Conservation (phyloP, 2,797 vertebrate species). For the Morus bassanus region DNA sequence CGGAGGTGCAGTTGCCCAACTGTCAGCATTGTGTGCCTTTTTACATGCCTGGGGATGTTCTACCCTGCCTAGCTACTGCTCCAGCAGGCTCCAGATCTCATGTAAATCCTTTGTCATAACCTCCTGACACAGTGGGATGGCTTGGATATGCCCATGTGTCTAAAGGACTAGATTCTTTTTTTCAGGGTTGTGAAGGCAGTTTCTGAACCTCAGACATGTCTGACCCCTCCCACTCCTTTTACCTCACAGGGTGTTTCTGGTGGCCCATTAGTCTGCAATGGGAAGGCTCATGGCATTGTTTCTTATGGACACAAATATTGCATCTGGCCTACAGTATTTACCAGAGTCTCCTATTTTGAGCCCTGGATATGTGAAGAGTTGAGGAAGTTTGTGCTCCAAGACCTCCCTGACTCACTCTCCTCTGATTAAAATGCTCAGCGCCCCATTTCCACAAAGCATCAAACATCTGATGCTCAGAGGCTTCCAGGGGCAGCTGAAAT, state of each 20-base stretch:
- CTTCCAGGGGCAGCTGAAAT: background rate
- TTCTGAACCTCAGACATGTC: background rate
- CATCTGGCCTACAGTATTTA: background rate
- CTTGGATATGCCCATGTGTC: background rate
- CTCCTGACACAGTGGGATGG: background rate
- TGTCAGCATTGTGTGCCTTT: background rate
- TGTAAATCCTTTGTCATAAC: background rate
- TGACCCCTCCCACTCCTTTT: background rate
- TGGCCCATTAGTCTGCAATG: background rate
- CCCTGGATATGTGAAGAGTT: background rate
- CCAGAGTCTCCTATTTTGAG: background rate
- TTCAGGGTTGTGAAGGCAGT: background rate
- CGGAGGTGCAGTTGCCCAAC: background rate
- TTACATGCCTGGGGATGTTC: background rate
- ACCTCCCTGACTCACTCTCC: background rate
- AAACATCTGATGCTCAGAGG: background rate
- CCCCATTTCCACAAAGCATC: background rate
- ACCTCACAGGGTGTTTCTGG: background rate
- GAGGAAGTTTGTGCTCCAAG: background rate
- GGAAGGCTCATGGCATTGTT: background rate
- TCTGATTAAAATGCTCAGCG: background rate
- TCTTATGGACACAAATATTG: fast-evolving
- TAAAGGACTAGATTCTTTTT: background rate
- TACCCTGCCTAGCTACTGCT: too few relatives aligned
- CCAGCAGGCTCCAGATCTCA: background rate